phyloP scores from a whole-genome alignment of 2,888 invertebrate genomes.

The Thysanoteuthis rhombus region DNA sequence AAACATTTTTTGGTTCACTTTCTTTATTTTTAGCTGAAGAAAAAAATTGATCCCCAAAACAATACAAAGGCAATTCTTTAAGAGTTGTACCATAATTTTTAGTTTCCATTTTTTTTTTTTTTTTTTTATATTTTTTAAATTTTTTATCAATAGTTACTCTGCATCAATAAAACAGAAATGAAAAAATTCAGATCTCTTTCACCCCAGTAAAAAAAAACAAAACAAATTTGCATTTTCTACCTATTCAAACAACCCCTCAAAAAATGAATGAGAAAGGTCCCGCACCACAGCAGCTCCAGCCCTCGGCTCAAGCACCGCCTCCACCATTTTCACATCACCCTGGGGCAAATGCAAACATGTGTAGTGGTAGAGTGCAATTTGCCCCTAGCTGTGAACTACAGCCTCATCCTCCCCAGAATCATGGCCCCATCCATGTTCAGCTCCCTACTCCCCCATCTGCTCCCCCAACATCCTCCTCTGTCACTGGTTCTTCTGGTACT shows the following conservation, averaged over 20 bases:
- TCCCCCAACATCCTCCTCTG: not conserved
- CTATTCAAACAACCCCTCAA: not conserved
- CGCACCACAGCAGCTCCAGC: not conserved
- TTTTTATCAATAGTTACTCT: too few species aligned
- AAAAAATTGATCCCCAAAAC: too few species aligned
- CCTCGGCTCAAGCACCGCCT: not conserved
- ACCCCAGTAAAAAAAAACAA: not conserved
- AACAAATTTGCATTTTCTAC: not conserved
- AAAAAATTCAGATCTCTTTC: not conserved
- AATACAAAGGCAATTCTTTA: too few species aligned
- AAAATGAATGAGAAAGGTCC: constrained; percentile 21
- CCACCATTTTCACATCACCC: constrained; percentile 21
- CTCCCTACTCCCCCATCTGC: not conserved
- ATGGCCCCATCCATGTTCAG: not conserved
- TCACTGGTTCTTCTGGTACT: not conserved
- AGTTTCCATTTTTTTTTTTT: too few species aligned
- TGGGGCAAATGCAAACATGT: not conserved
- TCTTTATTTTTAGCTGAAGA: too few species aligned
- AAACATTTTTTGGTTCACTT: too few species aligned
- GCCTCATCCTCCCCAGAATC: not conserved
- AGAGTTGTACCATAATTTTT: too few species aligned
- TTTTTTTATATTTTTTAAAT: too few species aligned
- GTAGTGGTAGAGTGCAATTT: not conserved
- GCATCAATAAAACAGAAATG: not conserved
- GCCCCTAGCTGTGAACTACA: not conserved